These are phyloP conservation scores for Dichetophora obliterata DNA, from an alignment of 2,888 invertebrate species.

Conservation along the genomic window DNA sequence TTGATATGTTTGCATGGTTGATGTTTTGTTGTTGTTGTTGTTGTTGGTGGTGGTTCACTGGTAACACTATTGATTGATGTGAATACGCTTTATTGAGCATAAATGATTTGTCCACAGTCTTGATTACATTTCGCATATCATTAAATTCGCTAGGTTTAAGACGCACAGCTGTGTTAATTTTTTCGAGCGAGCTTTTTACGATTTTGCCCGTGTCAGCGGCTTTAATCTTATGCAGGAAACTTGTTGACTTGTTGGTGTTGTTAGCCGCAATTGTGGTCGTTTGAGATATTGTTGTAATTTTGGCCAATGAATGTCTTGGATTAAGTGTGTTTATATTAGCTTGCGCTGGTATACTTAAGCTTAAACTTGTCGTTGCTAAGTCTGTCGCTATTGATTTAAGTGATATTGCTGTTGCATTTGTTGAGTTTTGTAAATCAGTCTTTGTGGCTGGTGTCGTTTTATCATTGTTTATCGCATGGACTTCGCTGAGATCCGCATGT, in stretches of 20 bases:
- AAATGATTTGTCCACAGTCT: conserved; percentile 53
- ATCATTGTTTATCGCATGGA: conserved; percentile 44
- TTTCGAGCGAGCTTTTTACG: conserved; percentile 57
- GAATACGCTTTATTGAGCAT: conserved; percentile 48
- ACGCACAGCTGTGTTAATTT: conserved; percentile 53
- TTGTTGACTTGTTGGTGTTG: conserved; percentile 45
- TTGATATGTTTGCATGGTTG: conserved; percentile 42
- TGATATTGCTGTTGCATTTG: conserved; percentile 38
- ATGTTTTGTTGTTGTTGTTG: conserved; percentile 11
- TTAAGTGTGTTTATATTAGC: conserved; percentile 24
- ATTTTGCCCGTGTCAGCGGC: conserved; percentile 57
- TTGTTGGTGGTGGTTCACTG: neutral
- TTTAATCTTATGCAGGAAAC: conserved; percentile 58
- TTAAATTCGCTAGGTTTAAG: conserved; percentile 50
- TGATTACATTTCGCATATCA: conserved; percentile 53
- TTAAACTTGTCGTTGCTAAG: conserved; percentile 6
- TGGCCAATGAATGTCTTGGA: conserved; percentile 58
- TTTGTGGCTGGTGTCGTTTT: conserved; percentile 38
- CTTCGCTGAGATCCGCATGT: conserved; percentile 53
- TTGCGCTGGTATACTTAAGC: neutral
- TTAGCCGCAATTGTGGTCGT: conserved; percentile 36
- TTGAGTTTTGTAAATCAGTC: conserved; percentile 38
- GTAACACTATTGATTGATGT: conserved; percentile 23
- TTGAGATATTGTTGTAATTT: conserved; percentile 50
- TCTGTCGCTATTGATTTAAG: conserved; percentile 21